Conservation (phyloP, 2,797 vertebrate genomes). For the Gastrophryne carolinensis region DNA sequence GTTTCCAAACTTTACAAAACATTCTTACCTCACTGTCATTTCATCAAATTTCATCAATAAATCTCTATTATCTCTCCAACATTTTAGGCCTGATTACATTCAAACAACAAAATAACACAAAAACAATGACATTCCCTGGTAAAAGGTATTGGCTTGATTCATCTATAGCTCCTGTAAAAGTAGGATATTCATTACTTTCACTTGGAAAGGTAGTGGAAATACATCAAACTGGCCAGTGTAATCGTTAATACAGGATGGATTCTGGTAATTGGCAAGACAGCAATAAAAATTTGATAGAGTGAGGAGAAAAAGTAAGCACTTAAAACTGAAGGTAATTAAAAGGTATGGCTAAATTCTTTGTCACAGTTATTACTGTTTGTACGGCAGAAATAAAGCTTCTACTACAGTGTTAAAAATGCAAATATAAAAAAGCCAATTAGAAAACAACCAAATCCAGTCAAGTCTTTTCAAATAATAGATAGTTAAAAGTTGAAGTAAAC, state of each 20-base stretch:
- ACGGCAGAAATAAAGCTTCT: not conserved
- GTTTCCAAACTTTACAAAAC: too few species aligned
- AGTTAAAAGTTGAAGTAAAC: too few species aligned
- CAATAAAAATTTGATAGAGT: conserved; percentile 29
- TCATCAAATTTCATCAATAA: too few species aligned
- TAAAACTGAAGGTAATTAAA: conserved; percentile 24
- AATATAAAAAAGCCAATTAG: too few species aligned
- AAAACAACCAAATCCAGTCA: too few species aligned
- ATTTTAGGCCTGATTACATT: conserved; percentile 19
- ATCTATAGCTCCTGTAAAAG: conserved; percentile 14
- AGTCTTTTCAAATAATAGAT: too few species aligned
- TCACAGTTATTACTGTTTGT: too few species aligned
- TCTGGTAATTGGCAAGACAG: conserved; percentile 31
- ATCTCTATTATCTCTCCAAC: not conserved
- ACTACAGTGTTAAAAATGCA: not conserved
- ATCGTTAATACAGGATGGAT: conserved; percentile 14
- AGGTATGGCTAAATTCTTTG: conserved; percentile 1
- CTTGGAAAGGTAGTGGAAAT: conserved; percentile 28
- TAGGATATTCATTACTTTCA: conserved; percentile 17
- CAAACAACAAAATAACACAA: conserved; percentile 25
- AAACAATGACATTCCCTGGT: conserved; percentile 5
- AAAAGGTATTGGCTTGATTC: conserved; percentile 14
- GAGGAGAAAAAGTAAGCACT: conserved; percentile 33
- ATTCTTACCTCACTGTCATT: too few species aligned
- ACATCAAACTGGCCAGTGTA: conserved; percentile 18